A percentile compares a stretch with the other conserved stretches of the same genome.
Conservation (phyloP, 2,797 vertebrate genomes). For the Myotis findleyi region DNA sequence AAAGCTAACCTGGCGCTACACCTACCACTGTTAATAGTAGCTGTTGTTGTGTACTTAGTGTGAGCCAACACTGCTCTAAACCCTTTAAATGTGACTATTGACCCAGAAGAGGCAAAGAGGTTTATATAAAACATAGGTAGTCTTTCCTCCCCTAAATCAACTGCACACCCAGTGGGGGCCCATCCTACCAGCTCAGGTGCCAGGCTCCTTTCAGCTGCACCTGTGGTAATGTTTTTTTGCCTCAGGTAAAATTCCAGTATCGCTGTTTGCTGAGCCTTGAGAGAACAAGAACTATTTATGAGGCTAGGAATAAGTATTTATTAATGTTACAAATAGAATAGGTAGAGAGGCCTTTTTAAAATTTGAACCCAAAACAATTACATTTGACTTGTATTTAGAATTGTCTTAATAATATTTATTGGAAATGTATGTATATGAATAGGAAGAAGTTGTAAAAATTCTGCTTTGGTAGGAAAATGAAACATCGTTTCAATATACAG, state of each 20-base stretch:
- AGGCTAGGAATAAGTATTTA: background rate
- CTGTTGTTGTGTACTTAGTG: background rate
- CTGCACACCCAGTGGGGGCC: background rate
- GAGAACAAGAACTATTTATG: background rate
- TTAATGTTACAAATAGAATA: background rate
- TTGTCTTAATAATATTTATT: background rate
- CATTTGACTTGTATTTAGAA: background rate
- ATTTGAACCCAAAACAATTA: background rate
- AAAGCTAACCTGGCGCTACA: background rate
- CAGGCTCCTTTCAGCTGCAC: background rate
- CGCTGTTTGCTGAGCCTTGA: slow-evolving; percentile 12
- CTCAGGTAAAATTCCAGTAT: background rate
- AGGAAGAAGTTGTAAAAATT: slow-evolving; percentile 24
- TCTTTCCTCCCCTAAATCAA: background rate
- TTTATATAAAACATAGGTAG: background rate
- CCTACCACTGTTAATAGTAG: background rate
- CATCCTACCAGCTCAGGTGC: background rate
- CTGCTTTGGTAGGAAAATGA: slow-evolving; percentile 17
- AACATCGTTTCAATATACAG: background rate
- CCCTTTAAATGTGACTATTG: background rate
- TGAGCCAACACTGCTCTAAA: background rate
- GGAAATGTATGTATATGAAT: background rate
- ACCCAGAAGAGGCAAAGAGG: background rate
- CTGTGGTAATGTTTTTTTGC: background rate
- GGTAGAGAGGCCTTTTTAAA: background rate